A percentile compares a stretch with the other conserved stretches of the same genome.
phyloP scores from a whole-genome alignment of 1,140 invertebrate species.

The Rhopalosiphum maidis region DNA sequence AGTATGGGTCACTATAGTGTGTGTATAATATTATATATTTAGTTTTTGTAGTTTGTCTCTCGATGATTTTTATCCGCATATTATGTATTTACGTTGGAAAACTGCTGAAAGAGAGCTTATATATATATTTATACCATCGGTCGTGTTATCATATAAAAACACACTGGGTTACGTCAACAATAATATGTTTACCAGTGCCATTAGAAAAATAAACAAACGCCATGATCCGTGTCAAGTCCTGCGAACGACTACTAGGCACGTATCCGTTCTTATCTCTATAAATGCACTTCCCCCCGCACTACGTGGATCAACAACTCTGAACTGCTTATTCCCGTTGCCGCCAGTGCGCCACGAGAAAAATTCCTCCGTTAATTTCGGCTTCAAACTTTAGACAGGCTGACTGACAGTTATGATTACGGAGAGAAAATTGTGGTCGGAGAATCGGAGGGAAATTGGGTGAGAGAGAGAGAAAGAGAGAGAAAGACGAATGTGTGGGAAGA shows the following conservation, averaged over 20 bases:
- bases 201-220: conserved; percentile 56
- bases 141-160: conserved; percentile 55
- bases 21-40: neutral
- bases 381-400: conserved; percentile 10
- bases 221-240: conserved; percentile 50
- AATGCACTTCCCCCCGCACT: neutral
- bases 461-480: neutral
- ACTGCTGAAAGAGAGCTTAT: conserved; percentile 21
- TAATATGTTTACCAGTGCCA: conserved; percentile 49
- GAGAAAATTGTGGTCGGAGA: neutral
- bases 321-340: neutral
- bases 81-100: conserved; percentile 6
- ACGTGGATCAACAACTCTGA: neutral
- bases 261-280: conserved; percentile 50
- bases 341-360: neutral
- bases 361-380: neutral
- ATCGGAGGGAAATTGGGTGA: neutral
- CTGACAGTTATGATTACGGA: neutral
- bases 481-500: neutral
- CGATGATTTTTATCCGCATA: neutral
- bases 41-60: neutral
- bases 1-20: neutral
- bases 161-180: conserved; percentile 51
- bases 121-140: neutral
- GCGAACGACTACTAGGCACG: conserved; percentile 47